Evolutionary conservation across 2,888 invertebrate genomes (phyloP), one percentile per base, ranked within the genome.

Genomic region (Spilarctia lutea): DNA sequence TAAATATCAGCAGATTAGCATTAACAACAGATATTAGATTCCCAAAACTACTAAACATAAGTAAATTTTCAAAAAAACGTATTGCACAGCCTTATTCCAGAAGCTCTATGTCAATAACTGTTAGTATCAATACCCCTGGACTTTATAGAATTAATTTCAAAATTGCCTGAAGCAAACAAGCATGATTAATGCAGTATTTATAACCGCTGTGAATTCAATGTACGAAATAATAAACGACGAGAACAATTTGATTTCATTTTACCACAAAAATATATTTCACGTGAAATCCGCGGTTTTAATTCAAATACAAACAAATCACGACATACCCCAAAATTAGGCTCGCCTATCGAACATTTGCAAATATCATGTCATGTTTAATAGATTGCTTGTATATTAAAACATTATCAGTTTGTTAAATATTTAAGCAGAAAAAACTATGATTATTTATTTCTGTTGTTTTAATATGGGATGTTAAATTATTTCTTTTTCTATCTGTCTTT

Each of bases 361-460:
- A 69, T 60, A 65, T n/a, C n/a, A n/a, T 65, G 80, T 79, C 82
- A 82, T 75, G 80, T 82, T 82, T 84, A 80, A 83, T 80, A 80
- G 72, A 79, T 72, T 71, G 20, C 27, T 76, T 74, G 79, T 83
- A 79, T 77, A 39, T 39, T 39, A 11, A 39, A 39, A 11, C 6
- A 20, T 11, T 56, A n/a, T n/a, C n/a, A 27, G 3, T 11, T 56
- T 27, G 10, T 27, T 3, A 27, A 56, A 56, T n/a, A 56, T 56
- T 56, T 56, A 13, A 11, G 24, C 24, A n/a, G 8, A n/a, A 56
- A n/a, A 56, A 11, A 13, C 8, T 24, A n/a, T n/a, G n/a, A 20
- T 48, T 7, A 45, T 45, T 45, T 20, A 0, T 7, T n/a, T 56
- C 11, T 6, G 24, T 8, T 52, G 52, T 52, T 56, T 11, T 56